Evolutionary conservation across 2,113 vertebrate species (phyloP).

Genomic region (Axis porcinus): DNA sequence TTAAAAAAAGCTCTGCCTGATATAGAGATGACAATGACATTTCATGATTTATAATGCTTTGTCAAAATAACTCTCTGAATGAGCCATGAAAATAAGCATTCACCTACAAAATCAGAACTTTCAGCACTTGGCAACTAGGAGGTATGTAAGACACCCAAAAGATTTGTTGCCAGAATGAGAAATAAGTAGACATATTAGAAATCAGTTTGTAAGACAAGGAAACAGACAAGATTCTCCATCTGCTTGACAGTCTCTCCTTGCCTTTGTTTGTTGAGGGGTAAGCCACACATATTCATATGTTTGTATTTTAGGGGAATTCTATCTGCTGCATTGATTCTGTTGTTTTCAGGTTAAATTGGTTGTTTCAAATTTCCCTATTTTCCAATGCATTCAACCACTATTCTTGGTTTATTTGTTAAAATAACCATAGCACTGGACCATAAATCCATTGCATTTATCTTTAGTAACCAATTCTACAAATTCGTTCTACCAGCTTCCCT

Average conservation of each 20-base stretch:
- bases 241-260: background rate
- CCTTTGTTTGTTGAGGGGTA: background rate
- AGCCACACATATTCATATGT: background rate
- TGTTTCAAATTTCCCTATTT: background rate
- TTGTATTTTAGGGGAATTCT: background rate
- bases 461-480: background rate
- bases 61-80: background rate
- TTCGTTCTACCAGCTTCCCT: background rate
- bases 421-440: background rate
- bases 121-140: background rate
- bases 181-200: background rate
- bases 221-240: rapidly evolving
- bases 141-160: background rate
- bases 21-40: background rate
- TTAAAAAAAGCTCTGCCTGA: background rate
- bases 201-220: background rate
- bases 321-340: background rate
- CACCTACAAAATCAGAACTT: background rate
- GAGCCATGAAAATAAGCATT: background rate
- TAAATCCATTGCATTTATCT: background rate
- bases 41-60: background rate
- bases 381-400: background rate
- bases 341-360: slow-evolving; percentile 4
- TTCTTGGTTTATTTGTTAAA: slow-evolving; percentile 4
- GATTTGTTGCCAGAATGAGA: background rate